Conservation (phyloP, 2,113 vertebrate species). For the Sebastes fasciatus region DNA sequence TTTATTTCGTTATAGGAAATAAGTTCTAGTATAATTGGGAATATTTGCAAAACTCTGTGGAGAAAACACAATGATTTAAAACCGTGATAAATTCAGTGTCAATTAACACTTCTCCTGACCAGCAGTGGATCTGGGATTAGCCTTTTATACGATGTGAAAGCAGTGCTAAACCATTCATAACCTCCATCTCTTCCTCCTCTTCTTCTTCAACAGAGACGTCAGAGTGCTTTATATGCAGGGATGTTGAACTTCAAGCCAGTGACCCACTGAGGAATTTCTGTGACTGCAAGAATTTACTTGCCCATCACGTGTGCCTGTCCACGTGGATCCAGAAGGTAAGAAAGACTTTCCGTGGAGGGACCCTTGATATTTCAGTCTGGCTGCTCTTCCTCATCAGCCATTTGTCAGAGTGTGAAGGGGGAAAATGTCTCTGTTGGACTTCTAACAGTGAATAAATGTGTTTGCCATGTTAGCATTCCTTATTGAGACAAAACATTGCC, state of each 20-base stretch:
- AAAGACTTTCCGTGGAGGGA: constrained; percentile 10
- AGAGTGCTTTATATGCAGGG: constrained; percentile 89
- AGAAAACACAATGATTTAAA: background rate
- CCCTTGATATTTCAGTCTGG: constrained; percentile 31
- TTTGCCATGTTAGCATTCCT: constrained; percentile 56
- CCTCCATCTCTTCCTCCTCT: constrained; percentile 30
- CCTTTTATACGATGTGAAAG: constrained; percentile 38
- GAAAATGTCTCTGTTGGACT: constrained; percentile 33
- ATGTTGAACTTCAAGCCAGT: constrained; percentile 80
- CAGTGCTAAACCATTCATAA: constrained; percentile 27
- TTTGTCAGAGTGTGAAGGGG: constrained; percentile 33
- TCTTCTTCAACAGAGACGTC: constrained; percentile 84
- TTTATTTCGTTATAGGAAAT: constrained; percentile 24
- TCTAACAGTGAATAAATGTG: constrained; percentile 45
- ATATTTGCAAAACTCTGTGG: constrained; percentile 17
- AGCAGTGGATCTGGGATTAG: constrained; percentile 8
- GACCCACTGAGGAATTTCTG: constrained; percentile 83
- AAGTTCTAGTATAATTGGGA: constrained; percentile 9
- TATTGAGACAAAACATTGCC: constrained; percentile 72
- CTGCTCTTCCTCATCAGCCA: constrained; percentile 28
- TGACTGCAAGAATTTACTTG: constrained; percentile 81
- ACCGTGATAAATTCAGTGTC: background rate
- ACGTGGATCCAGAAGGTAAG: constrained; percentile 81
- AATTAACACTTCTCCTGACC: background rate
- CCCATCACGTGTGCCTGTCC: constrained; percentile 78